Evolutionary conservation across 2,797 vertebrate genomes (phyloP), one percentile per base, ranked within the genome.

Genomic region (Peromyscus nudipes): DNA sequence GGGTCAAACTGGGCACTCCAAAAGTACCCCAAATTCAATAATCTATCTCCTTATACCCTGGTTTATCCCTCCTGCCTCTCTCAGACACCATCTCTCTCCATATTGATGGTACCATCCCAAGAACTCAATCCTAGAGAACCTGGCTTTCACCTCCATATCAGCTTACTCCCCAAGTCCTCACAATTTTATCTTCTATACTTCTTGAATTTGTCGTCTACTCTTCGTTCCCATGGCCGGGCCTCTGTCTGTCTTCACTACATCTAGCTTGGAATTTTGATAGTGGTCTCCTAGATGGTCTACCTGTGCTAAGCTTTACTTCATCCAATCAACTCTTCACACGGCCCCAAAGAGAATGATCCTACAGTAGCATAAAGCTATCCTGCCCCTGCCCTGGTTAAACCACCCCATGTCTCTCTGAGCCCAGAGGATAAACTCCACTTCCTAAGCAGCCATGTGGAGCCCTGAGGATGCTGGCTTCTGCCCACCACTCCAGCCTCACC

Each of bases 401-500:
- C 43, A 86, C 52, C 46, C 31, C 29, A 8, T 69, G 29, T 46
- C 46, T 94, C 82, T 55, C 89, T 87, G 19, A 93, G 27, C 23
- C 55, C 83, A 87, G 80, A 91, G 21, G 62, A 92, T 37, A 95
- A 67, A 86, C 43, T 60, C 69, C 65, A 89, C 27, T 82, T 93
- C 82, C 55, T 79, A 95, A 67, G 4, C 21, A 75, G 67, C 8
- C 34, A 75, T 3, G 29, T 65, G 57, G 55, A 80, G 55, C 40
- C 6, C 77, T 71, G n/a, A 80, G 40, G 79, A 23, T 62, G n/a
- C 46, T 73, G 34, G 49, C 65, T 91, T 92, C 94, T 82, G 49
- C 55, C 52, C 65, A 86, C 13, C 25, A 52, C 49, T 92, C 49
- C 52, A 73, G 67, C 10, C 31, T 90, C 49, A 27, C 17, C 64